These are phyloP conservation scores for Pelodiscus sinensis DNA, from an alignment of 2,113 vertebrate genomes.

Conservation along the genomic window DNA sequence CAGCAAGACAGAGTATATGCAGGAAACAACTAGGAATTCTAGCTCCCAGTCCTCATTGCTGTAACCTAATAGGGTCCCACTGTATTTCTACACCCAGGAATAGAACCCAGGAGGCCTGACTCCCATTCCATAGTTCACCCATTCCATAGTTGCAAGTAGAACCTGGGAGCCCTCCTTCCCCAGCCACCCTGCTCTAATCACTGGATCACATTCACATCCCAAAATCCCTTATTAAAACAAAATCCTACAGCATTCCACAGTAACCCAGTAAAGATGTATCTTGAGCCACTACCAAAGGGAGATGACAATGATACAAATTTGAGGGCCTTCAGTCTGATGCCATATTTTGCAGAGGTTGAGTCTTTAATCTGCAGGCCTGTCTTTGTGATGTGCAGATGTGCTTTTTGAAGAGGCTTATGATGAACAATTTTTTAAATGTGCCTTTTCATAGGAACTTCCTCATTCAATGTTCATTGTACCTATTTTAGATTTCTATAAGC, in stretches of 20 bases:
- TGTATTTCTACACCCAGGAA: fast-evolving
- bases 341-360: background rate
- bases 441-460: fast-evolving
- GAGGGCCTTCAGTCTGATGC: background rate
- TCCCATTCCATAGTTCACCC: too few species aligned
- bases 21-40: too few species aligned
- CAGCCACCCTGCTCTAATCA: too few species aligned
- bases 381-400: background rate
- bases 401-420: background rate
- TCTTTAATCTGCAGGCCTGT: background rate
- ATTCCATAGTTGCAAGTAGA: too few species aligned
- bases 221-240: background rate
- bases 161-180: background rate
- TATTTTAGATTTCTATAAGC: background rate
- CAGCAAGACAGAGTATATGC: too few species aligned
- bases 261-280: background rate
- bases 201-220: too few species aligned
- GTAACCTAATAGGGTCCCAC: too few species aligned
- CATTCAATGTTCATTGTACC: background rate
- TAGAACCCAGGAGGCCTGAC: fast-evolving
- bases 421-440: background rate
- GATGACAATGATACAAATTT: fast-evolving
- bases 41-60: too few species aligned
- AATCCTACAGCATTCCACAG: fast-evolving
- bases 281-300: background rate